A percentile compares a stretch with the other conserved stretches of the same genome.
These are phyloP conservation scores for Thalassophryne amazonica DNA, from an alignment of 2,797 vertebrate species.

Conservation along the genomic window DNA sequence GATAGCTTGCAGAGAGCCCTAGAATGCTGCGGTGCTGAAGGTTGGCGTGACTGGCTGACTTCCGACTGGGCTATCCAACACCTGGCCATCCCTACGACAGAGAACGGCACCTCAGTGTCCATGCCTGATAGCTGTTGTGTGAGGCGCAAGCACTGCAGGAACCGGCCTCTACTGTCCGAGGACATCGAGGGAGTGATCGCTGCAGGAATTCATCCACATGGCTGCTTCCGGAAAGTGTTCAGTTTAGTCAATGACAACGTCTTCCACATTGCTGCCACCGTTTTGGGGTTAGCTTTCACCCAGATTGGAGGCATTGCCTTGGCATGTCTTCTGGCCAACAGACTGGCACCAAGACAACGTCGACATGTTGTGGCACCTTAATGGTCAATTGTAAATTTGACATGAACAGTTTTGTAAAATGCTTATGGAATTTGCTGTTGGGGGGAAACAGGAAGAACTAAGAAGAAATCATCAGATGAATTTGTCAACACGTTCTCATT, in stretches of 20 bases:
- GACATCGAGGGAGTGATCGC: conserved; percentile 30
- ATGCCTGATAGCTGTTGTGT: conserved; percentile 88
- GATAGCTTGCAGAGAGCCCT: conserved; percentile 84
- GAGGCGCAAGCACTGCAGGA: conserved; percentile 78
- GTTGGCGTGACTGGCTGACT: conserved; percentile 86
- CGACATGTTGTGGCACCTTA: conserved; percentile 59
- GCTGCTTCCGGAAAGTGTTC: conserved; percentile 86
- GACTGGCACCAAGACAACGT: conserved; percentile 62
- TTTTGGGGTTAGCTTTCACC: conserved; percentile 80
- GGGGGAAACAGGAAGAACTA: too few relatives aligned
- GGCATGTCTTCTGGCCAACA: conserved; percentile 83
- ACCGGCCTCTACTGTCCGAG: conserved; percentile 69
- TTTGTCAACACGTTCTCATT: too few relatives aligned
- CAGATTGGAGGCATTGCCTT: conserved; percentile 82
- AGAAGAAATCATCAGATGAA: too few relatives aligned
- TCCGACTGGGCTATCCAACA: conserved; percentile 83
- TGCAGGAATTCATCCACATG: conserved; percentile 74
- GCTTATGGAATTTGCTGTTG: too few relatives aligned
- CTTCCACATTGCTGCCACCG: conserved; percentile 81
- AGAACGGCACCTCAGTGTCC: conserved; percentile 71
- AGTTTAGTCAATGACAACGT: conserved; percentile 85
- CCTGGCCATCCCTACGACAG: conserved; percentile 47
- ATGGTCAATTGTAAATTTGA: neutral
- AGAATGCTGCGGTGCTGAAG: conserved; percentile 85
- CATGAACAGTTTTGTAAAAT: neutral